Evolutionary conservation across 2,113 vertebrate species (phyloP), one percentile per base, ranked within the genome.

Genomic region (Heliornis fulica): DNA sequence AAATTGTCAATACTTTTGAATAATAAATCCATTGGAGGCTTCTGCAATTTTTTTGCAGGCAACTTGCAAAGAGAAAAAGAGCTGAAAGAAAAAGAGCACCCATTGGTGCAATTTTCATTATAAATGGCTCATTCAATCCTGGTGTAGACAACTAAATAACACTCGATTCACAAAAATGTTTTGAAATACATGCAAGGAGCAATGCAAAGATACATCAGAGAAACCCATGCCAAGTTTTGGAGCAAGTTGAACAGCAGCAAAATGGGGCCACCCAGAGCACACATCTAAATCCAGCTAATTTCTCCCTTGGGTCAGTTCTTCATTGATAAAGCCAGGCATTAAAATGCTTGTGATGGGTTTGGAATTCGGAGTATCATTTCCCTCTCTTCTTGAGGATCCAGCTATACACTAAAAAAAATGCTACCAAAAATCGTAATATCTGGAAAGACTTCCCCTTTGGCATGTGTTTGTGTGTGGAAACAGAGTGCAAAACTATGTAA

Each of bases 81-180:
- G 13, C 21, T 64, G 69, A 74, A 93, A 88, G 86, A n/a, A n/a
- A n/a, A n/a, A n/a, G n/a, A n/a, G n/a, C n/a, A n/a, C 32, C 71
- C 46, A 46, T 63, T 90, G 60, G 68, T 74, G 45, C 3, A 15
- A 21, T 92, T 90, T 76, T 90, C 29, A 31, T 66, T 72, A 38
- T 22, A 53, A 81, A 61, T 70, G 9, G 29, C 29, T 38, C 3
- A 5, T 54, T 72, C 23, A 40, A 0, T 36, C 11, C 60, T 31
- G 9, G 13, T 21, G 15, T 25, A 75, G 45, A n/a, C 32, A 83
- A 83, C 60, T 72, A 90, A 38, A 34, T 76, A 64, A 53, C 9
- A 29, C 4, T 19, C 9, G 10, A n/a, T 5, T 17, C 7, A 60
- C 3, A 22, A 4, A 63, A 77, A 7, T 14, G 7, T 54, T 83